These are phyloP conservation scores for Carabus problematicus DNA, from an alignment of 2,888 invertebrate species.

Conservation along the genomic window DNA sequence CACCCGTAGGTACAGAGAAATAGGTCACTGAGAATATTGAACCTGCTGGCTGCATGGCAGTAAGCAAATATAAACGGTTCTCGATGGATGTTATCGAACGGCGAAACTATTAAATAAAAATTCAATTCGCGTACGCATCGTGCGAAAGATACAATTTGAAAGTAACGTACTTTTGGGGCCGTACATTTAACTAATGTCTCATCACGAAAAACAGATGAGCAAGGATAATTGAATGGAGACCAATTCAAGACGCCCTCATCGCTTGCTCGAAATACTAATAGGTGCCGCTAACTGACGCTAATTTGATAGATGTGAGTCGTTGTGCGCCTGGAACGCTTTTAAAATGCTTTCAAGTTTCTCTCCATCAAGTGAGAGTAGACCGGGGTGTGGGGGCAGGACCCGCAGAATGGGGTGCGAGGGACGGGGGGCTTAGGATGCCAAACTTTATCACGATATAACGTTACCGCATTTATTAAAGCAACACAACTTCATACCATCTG, in stretches of 20 bases:
- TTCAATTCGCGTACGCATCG: conserved; percentile 24
- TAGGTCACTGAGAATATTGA: too few species aligned
- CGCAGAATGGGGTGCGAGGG: too few species aligned
- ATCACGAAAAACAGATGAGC: conserved; percentile 38
- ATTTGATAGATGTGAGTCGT: conserved; percentile 20
- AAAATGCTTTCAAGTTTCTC: conserved; percentile 29
- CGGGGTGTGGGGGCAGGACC: not conserved
- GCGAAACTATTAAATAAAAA: conserved; percentile 30
- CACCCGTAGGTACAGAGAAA: too few species aligned
- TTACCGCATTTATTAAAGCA: too few species aligned
- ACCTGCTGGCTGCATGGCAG: too few species aligned
- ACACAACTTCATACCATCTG: not conserved
- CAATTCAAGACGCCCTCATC: conserved; percentile 10
- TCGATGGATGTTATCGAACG: too few species aligned
- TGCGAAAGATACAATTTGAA: conserved; percentile 18
- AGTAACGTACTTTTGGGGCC: conserved; percentile 2
- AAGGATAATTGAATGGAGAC: conserved; percentile 33
- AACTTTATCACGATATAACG: too few species aligned
- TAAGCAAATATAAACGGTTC: too few species aligned
- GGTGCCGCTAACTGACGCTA: conserved; percentile 7
- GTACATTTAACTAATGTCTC: conserved; percentile 24
- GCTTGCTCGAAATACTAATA: not conserved
- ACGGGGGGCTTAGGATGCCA: too few species aligned
- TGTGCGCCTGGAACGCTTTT: conserved; percentile 22
- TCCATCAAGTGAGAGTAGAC: conserved; percentile 1